phyloP scores from a whole-genome alignment of 1,140 invertebrate genomes.

The Scylla paramamosain region DNA sequence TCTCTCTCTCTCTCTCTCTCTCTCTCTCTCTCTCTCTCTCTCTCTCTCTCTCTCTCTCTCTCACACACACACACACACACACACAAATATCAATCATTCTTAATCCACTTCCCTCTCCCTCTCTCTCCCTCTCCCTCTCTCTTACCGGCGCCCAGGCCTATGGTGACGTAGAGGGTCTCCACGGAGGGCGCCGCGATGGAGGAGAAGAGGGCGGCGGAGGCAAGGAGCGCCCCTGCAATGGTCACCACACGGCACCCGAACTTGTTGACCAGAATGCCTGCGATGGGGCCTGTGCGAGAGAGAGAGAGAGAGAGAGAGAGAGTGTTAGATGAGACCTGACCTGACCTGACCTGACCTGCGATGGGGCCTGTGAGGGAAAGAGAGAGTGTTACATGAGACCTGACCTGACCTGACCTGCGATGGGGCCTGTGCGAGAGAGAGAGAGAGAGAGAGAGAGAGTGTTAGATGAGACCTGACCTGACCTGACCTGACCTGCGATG shows the following conservation, averaged over 20 bases:
- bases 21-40: background rate
- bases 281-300: slow-evolving; percentile 89
- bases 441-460: too few relatives aligned
- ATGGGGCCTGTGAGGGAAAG: too few relatives aligned
- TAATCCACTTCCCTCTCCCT: background rate
- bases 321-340: background rate
- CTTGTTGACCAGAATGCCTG: slow-evolving; percentile 94
- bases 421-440: too few relatives aligned
- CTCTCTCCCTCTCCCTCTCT: slow-evolving; percentile 16
- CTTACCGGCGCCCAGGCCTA: slow-evolving; percentile 90
- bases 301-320: background rate
- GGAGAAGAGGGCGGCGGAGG: slow-evolving; percentile 87
- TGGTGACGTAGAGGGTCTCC: slow-evolving; percentile 90
- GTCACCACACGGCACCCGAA: slow-evolving; percentile 95
- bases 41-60: background rate
- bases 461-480: too few relatives aligned
- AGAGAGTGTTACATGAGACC: background rate
- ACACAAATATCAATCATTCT: background rate
- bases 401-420: too few relatives aligned
- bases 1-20: background rate
- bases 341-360: too few relatives aligned
- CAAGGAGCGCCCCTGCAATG: slow-evolving; percentile 91
- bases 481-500: too few relatives aligned
- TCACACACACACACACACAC: too few relatives aligned
- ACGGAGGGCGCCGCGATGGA: slow-evolving; percentile 90